Base-by-base conservation (phyloP, 2,113 vertebrate genomes). In the Cranoglanis bouderius region DNA sequence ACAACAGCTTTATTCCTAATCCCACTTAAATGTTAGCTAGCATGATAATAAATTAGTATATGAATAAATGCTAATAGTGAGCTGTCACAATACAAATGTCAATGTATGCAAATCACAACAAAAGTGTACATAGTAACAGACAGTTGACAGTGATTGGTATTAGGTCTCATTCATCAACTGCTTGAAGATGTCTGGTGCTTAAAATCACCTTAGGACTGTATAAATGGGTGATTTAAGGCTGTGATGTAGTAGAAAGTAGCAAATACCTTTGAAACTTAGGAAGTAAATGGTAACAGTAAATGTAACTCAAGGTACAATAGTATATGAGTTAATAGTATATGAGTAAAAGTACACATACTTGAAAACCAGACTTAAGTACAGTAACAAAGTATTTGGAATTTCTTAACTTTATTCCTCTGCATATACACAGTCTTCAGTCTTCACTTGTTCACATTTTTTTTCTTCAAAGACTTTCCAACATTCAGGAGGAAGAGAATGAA, bases 401-500 rank as follows among this genome's bases (percentile, higher is more conserved):
- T 29, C 12, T 12, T 40, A 74, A 38, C 32, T 40, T 74, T 74
- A 16, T n/a, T 51, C 26, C 63, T 75, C 21, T 5, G 40, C 46
- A 32, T n/a, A 46, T 4, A 61, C 4, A 13, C 32, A 40, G 84
- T 85, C 80, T 74, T 77, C 61, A 83, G 59, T 84, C 51, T 89
- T 90, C 43, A 89, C 55, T 55, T 90, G 70, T 82, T 86, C 70
- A 80, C 88, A 55, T 88, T 91, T 84, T 87, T 91, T 55, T 90
- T 91, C 72, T 86, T 80, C 43, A 92, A 93, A 96, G 95, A 82
- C 91, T 95, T 46, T 94, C 94, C 29, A 95, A 95, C 90, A 96
- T 95, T 91, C 93, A 89, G 88, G 95, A 96, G 86, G 92, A 92
- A 92, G 95, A 96, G 13, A 94, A 94, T 35, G 95, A 96, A 88